A percentile compares a stretch with the other conserved stretches of the same genome.
Conservation (phyloP, 1,140 invertebrate species). For the Trichonephila inaurata region DNA sequence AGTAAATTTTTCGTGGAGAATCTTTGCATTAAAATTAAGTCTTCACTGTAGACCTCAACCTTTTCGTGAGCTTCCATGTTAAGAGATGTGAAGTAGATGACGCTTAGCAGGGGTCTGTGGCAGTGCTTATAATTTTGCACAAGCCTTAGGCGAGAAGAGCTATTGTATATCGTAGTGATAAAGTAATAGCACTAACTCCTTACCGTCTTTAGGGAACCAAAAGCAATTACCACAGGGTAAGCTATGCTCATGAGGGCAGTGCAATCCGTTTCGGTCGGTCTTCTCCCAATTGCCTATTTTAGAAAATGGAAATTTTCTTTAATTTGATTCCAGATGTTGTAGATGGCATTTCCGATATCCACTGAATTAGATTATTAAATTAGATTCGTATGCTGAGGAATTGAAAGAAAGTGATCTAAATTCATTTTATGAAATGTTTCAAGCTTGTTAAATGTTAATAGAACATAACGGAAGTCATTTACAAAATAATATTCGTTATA, state of each 20-base stretch:
- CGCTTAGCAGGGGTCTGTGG: neutral
- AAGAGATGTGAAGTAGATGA: neutral
- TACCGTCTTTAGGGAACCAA: neutral
- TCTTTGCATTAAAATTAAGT: neutral
- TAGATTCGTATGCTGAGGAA: too few relatives aligned
- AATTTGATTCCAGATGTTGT: neutral
- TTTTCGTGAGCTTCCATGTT: neutral
- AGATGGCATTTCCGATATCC: neutral
- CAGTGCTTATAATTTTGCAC: neutral
- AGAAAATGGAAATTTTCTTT: constrained; percentile 35
- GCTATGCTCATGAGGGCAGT: neutral
- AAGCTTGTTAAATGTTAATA: too few relatives aligned
- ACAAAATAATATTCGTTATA: too few relatives aligned
- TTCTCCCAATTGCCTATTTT: neutral
- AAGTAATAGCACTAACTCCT: constrained; percentile 20
- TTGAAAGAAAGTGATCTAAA: too few relatives aligned
- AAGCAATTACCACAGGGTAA: constrained; percentile 30
- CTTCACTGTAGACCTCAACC: neutral
- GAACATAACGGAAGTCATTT: too few relatives aligned
- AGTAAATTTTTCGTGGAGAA: constrained; percentile 8
- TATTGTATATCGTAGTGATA: constrained; percentile 5
- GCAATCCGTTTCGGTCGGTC: neutral
- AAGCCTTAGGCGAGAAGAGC: neutral
- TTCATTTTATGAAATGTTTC: too few relatives aligned
- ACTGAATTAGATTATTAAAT: neutral